Percentiles rank a stretch among this genome's conserved stretches.
phyloP scores from a whole-genome alignment of 2,797 vertebrate genomes.

The Rhinichthys osculus region DNA sequence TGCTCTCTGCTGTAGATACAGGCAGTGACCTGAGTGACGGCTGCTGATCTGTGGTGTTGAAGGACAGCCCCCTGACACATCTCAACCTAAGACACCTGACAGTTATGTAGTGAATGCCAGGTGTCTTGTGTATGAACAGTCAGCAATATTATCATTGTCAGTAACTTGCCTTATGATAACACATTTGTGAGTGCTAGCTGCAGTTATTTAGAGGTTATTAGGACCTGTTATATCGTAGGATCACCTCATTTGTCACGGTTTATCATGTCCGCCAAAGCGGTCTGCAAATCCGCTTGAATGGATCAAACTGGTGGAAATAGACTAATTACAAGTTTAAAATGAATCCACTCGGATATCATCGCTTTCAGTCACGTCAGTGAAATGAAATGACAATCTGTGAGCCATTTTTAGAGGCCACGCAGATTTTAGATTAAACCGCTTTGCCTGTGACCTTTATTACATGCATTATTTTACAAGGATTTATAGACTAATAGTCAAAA shows the following conservation, averaged over 20 bases:
- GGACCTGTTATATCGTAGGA: conserved; percentile 18
- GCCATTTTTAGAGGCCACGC: conserved; percentile 10
- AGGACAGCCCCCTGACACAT: conserved; percentile 8
- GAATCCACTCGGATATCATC: not conserved
- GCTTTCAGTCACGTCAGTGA: not conserved
- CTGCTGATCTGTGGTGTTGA: conserved; percentile 23
- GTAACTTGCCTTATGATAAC: not conserved
- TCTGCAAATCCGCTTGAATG: conserved; percentile 24
- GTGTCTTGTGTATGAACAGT: conserved; percentile 25
- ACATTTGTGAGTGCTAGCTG: not conserved
- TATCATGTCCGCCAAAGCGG: conserved; percentile 4
- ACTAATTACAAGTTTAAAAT: conserved; percentile 28
- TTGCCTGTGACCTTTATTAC: not conserved
- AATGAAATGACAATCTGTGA: not conserved
- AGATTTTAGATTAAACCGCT: not conserved
- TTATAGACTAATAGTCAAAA: conserved; percentile 3
- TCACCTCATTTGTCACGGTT: conserved; percentile 10
- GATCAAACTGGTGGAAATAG: conserved; percentile 21
- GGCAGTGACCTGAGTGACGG: conserved; percentile 41
- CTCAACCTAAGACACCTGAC: conserved; percentile 24
- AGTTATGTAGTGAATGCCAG: conserved; percentile 29
- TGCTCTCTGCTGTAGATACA: conserved; percentile 46
- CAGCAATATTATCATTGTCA: conserved; percentile 24
- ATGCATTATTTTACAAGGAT: not conserved
- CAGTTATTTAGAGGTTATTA: conserved; percentile 32